A percentile compares a stretch with the other conserved stretches of the same genome.
Evolutionary conservation across 92 coral and sea anemone species (phyloP).

Genomic region (Parazoanthus darwini): DNA sequence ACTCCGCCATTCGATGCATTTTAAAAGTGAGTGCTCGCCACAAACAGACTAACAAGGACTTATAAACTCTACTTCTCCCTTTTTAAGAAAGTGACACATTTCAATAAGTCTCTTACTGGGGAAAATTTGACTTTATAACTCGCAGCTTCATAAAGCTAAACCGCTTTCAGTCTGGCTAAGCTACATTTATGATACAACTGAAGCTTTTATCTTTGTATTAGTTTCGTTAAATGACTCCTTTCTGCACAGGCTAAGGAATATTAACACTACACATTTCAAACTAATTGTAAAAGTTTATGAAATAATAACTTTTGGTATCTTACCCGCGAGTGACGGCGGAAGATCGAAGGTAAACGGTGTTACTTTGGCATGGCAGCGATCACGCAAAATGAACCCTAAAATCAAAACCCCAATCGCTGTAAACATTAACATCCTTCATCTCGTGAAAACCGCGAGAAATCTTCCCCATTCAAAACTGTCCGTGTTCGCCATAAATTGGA

Average conservation of each 20-base stretch:
- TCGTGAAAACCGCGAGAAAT: neutral
- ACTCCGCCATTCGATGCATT: neutral
- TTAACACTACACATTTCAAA: neutral
- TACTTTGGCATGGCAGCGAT: neutral
- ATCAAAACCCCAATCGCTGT: slow-evolving; percentile 12
- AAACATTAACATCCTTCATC: slow-evolving; percentile 20
- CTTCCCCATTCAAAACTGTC: neutral
- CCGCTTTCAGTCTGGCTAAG: neutral
- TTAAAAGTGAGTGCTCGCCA: slow-evolving; percentile 1
- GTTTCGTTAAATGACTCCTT: neutral
- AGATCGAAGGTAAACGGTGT: neutral
- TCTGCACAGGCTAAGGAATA: neutral
- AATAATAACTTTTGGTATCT: neutral
- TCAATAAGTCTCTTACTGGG: neutral
- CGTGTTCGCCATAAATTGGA: neutral
- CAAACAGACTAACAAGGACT: neutral
- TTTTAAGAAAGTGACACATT: neutral
- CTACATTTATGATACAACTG: neutral
- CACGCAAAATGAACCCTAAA: neutral
- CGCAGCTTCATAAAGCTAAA: neutral
- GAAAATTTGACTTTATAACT: neutral
- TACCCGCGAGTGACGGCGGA: neutral
- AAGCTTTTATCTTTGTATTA: neutral
- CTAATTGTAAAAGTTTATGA: neutral
- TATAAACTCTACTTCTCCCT: neutral